phyloP scores from a whole-genome alignment of 1,140 invertebrate genomes.

The Micrasema minimum region DNA sequence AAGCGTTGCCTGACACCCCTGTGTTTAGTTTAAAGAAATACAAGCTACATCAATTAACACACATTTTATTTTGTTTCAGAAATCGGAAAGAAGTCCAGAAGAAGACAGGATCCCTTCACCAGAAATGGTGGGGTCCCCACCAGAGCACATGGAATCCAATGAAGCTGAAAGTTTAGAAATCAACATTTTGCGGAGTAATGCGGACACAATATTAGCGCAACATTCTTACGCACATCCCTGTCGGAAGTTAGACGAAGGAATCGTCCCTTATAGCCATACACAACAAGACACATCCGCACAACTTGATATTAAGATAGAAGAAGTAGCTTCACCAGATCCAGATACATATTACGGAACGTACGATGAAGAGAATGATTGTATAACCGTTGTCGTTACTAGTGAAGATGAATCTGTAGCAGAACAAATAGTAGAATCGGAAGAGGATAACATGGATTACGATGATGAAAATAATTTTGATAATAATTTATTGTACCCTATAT shows the following conservation, averaged over 20 bases:
- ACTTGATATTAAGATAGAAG: conserved; percentile 54
- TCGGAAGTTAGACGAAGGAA: conserved; percentile 49
- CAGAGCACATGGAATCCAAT: conserved; percentile 84
- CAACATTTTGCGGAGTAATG: conserved; percentile 60
- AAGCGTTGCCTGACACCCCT: too few relatives aligned
- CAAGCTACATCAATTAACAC: too few relatives aligned
- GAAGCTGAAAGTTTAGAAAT: conserved; percentile 65
- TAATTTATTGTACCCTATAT: conserved; percentile 59
- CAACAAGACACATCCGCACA: conserved; percentile 26
- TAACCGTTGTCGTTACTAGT: conserved; percentile 76
- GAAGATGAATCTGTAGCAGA: conserved; percentile 69
- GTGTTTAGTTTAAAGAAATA: too few relatives aligned
- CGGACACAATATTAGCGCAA: conserved; percentile 65
- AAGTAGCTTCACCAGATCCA: conserved; percentile 62
- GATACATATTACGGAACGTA: conserved; percentile 76
- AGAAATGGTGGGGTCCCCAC: conserved; percentile 82
- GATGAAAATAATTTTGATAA: conserved; percentile 55
- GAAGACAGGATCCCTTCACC: conserved; percentile 27
- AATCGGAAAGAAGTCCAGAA: conserved; percentile 48
- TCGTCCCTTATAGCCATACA: neutral
- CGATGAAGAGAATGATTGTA: conserved; percentile 76
- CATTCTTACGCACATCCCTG: conserved; percentile 68
- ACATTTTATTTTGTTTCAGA: conserved; percentile 41
- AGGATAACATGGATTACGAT: conserved; percentile 49
- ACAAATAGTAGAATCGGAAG: conserved; percentile 58